Evolutionary conservation across 2,113 vertebrate species (phyloP).

Genomic region (Megalops atlanticus): DNA sequence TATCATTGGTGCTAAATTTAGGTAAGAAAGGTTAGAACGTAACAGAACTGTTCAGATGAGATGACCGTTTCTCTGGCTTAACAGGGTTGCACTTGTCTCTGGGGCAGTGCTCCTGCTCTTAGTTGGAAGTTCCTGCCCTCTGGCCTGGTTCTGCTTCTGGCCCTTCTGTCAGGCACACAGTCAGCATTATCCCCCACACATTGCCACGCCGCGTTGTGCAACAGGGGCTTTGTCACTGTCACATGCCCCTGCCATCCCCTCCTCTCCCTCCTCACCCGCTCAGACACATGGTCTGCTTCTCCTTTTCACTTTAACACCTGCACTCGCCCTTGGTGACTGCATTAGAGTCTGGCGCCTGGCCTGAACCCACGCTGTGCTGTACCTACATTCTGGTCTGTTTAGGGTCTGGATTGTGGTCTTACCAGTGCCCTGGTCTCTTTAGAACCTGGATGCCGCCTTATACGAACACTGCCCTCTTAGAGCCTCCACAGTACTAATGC

Average conservation of each 20-base stretch:
- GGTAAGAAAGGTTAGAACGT: no score
- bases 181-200: slow-evolving; percentile 56
- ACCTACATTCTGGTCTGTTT: no score
- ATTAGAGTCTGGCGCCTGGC: no score
- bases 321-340: not conserved
- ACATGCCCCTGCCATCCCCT: slow-evolving; percentile 53
- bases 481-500: no score
- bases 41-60: no score
- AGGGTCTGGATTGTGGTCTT: no score
- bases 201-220: slow-evolving; percentile 55
- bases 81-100: no score
- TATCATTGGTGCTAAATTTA: no score
- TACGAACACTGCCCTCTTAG: no score
- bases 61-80: no score
- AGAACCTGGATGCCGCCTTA: not conserved
- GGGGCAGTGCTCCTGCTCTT: not conserved
- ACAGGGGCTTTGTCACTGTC: slow-evolving; percentile 49
- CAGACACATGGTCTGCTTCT: slow-evolving; percentile 25
- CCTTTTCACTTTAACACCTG: slow-evolving; percentile 35
- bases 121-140: not conserved
- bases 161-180: slow-evolving; percentile 45
- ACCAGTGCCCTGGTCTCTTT: no score
- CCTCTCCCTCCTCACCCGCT: slow-evolving; percentile 42
- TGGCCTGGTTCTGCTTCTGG: slow-evolving; percentile 45
- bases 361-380: no score